Base-by-base conservation (phyloP, 2,888 invertebrate genomes). In the Cephus runcator region DNA sequence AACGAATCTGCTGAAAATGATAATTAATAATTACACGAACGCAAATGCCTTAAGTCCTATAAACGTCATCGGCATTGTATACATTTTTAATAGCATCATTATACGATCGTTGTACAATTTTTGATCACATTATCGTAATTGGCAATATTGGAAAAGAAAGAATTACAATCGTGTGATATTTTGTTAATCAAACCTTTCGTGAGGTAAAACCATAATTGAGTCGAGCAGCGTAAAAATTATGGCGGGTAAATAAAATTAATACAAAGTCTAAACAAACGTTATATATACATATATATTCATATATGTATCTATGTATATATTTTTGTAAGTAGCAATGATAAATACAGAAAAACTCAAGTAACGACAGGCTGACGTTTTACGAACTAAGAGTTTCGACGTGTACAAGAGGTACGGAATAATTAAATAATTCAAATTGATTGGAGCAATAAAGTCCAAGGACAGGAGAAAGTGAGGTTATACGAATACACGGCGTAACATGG, bases 321-420 rank as follows among this genome's bases (percentile, higher is more conserved):
- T 73, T 77, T 34, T 76, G 71, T 56, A 40, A 73, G 68, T 68
- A 75, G 75, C 75, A 80, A 79, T 76, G 71, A 78, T 78, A 78
- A 78, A 78, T 75, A 78, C 78, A 76, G 75, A 78, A 73, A 77
- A 77, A 78, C 78, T 76, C 75, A 78, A 76, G 76, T 79, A 77
- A 77, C 76, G 77, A 79, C 77, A 79, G 76, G 75, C 74, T 76
- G 79, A 76, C 78, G 75, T 76, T 76, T 78, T 78, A 76, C 80
- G 77, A 80, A 77, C 74, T 73, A 73, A 68, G 69, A 77, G 35
- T 78, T 68, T 31, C 69, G n/a, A 75, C 73, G 40, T 56, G 23
- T 56, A 56, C 56, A 56, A 9, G 30, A 73, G 73, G 40, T 73
- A 68, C 77, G 56, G 34, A 69, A 77, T 73, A 79, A 76, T 79